phyloP scores from a whole-genome alignment of 2,113 vertebrate species.

The Circaetus cinerascens region DNA sequence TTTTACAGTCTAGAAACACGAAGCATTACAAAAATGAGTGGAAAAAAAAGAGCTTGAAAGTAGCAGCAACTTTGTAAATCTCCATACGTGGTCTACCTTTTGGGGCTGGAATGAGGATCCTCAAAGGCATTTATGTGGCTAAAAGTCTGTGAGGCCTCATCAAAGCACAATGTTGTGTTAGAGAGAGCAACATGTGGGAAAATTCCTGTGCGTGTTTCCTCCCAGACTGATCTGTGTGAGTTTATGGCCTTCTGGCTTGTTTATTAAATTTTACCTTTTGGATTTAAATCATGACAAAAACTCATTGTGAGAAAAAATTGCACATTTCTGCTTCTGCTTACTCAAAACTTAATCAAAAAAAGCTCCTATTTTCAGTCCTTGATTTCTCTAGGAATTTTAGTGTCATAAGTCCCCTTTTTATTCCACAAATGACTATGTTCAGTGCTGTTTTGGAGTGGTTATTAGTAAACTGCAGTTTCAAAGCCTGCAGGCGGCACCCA shows the following conservation, averaged over 20 bases:
- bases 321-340: not conserved
- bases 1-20: not conserved
- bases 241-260: not conserved
- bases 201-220: not conserved
- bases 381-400: not conserved
- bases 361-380: not conserved
- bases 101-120: not conserved
- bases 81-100: not conserved
- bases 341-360: not conserved
- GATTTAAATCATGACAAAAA: not conserved
- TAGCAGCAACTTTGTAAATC: not conserved
- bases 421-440: not conserved
- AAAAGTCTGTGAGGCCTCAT: not conserved
- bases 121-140: not conserved
- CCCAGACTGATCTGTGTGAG: not conserved
- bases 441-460: not conserved
- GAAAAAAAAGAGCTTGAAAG: not conserved
- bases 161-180: not conserved
- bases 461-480: not conserved
- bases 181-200: not conserved
- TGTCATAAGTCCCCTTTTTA: not conserved
- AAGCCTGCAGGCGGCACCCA: slow-evolving; percentile 53
- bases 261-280: not conserved
- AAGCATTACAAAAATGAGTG: not conserved
- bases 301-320: not conserved